A percentile compares a stretch with the other conserved stretches of the same genome.
These are phyloP conservation scores for Plectropomus leopardus DNA, from an alignment of 2,113 vertebrate genomes.

Conservation along the genomic window DNA sequence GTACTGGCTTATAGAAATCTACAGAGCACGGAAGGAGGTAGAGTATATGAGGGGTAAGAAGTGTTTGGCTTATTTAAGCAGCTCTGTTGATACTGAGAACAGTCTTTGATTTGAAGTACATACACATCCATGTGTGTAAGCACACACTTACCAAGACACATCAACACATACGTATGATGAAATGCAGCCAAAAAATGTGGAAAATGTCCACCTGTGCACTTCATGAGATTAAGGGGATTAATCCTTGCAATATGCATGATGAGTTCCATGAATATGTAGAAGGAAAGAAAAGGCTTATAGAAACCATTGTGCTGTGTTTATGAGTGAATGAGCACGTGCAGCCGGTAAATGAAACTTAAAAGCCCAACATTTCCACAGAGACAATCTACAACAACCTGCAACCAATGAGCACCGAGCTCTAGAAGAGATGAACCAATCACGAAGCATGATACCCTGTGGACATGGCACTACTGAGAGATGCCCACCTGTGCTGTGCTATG, in stretches of 20 bases:
- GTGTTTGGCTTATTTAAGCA: slow-evolving; percentile 15
- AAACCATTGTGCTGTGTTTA: slow-evolving; percentile 33
- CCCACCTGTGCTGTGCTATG: slow-evolving; percentile 69
- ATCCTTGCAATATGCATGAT: slow-evolving; percentile 65
- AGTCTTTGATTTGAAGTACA: slow-evolving; percentile 38
- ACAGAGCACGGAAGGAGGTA: background rate
- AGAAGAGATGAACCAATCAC: slow-evolving; percentile 61
- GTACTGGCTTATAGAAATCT: slow-evolving; percentile 12
- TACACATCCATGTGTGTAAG: slow-evolving; percentile 7
- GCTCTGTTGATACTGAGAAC: slow-evolving; percentile 6
- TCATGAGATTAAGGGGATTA: slow-evolving; percentile 75
- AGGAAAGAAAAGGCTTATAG: slow-evolving; percentile 13
- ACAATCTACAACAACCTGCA: slow-evolving; percentile 46
- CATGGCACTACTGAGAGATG: slow-evolving; percentile 57
- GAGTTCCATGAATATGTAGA: slow-evolving; percentile 61
- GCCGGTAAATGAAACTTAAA: slow-evolving; percentile 32
- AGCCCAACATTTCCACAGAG: slow-evolving; percentile 60
- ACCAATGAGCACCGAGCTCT: slow-evolving; percentile 56
- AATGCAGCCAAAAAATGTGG: slow-evolving; percentile 43
- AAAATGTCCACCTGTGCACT: slow-evolving; percentile 63
- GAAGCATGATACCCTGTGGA: slow-evolving; percentile 48
- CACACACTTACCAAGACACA: slow-evolving; percentile 12
- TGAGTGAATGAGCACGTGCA: slow-evolving; percentile 13
- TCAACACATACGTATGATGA: background rate
- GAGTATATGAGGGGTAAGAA: background rate